phyloP scores from a whole-genome alignment of 2,113 vertebrate genomes.

The rabbit (Oryctolagus cuniculus) region DNA sequence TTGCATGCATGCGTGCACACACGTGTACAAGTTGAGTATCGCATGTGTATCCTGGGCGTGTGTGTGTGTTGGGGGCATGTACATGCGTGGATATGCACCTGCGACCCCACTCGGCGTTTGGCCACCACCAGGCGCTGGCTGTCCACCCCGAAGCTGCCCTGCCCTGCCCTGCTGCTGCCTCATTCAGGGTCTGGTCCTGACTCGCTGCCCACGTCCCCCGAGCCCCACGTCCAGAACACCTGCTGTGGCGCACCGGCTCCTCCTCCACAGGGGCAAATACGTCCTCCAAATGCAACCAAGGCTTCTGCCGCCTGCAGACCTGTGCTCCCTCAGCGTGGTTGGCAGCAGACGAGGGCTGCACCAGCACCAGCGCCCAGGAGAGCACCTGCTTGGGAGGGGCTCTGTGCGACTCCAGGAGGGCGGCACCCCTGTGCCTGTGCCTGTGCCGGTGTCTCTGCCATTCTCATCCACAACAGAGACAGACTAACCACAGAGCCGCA shows the following conservation, averaged over 20 bases:
- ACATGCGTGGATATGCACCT: no score
- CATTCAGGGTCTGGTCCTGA: neutral
- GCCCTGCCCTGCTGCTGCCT: neutral
- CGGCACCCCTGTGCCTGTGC: no score
- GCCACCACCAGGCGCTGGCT: neutral
- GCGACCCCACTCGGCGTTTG: neutral
- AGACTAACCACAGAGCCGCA: neutral
- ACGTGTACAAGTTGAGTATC: no score
- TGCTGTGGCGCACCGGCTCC: neutral
- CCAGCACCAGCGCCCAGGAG: accelerated
- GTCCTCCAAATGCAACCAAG: neutral
- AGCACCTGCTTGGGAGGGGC: no score
- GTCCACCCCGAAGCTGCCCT: neutral
- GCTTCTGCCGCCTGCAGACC: no score
- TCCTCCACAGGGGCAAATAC: neutral
- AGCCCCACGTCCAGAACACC: neutral
- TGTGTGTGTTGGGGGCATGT: no score
- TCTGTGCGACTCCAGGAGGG: no score
- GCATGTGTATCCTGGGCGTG: no score
- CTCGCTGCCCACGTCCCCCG: neutral
- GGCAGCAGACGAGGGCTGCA: no score
- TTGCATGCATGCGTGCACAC: no score
- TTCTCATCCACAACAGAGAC: no score
- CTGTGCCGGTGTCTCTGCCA: accelerated
- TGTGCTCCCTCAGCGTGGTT: no score